Evolutionary conservation across 2,888 invertebrate species (phyloP), one percentile per base, ranked within the genome.

Genomic region (Rosalia funebris): DNA sequence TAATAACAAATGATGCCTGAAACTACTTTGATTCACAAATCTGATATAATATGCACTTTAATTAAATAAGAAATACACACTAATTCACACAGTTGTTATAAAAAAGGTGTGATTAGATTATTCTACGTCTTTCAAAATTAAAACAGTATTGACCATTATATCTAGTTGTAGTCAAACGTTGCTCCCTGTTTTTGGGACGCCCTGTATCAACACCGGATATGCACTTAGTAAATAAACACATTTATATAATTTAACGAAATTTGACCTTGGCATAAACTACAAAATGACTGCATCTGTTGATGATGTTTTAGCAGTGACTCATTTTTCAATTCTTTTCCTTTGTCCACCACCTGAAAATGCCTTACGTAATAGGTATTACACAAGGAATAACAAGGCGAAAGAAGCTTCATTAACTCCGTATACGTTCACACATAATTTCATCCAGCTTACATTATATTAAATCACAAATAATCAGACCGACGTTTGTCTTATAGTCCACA

Each of bases 181-280:
- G n/a, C n/a, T n/a, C n/a, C n/a, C n/a, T n/a, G n/a, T n/a, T n/a
- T n/a, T n/a, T n/a, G n/a, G n/a, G n/a, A n/a, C n/a, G n/a, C n/a
- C n/a, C n/a, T n/a, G n/a, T 15, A 34, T n/a, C 11, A 25, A 3
- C 25, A 7, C 48, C 19, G 37, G 36, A 48, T 16, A 48, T 36
- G 36, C 48, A 48, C 32, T 47, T 47, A 34, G 15, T 16, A 34
- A 47, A 20, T 11, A 20, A 48, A 37, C 36, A 17, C 16, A 37
- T 37, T 17, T 37, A 19, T 37, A 12, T 20, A 34, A 48, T 37
- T 37, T 37, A 37, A 12, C 20, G 36, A 34, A 47, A 34, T 47
- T 12, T 17, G 7, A 48, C 37, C 48, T 37, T 48, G 48, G 20
- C 20, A 37, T 11, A 12, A 34, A 34, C 34, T 17, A 17, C 14